These are phyloP conservation scores for Lepus europaeus DNA, from an alignment of 2,113 vertebrate species.

Conservation along the genomic window DNA sequence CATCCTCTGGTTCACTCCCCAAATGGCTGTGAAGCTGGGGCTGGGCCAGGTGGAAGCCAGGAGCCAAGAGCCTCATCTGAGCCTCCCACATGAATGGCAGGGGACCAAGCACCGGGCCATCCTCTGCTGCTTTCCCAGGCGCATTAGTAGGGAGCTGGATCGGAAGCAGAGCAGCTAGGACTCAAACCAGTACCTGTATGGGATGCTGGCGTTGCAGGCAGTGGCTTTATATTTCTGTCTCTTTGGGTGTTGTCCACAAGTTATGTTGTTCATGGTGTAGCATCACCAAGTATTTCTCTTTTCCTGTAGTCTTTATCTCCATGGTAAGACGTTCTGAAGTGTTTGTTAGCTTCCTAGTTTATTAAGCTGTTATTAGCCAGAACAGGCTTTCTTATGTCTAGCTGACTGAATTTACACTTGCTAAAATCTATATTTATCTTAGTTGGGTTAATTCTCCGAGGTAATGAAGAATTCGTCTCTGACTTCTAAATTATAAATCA, in stretches of 20 bases:
- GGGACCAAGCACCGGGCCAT: too few relatives aligned
- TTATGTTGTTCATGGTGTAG: not conserved
- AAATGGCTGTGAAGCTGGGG: too few relatives aligned
- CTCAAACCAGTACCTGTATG: too few relatives aligned
- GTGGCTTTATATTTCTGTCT: too few relatives aligned
- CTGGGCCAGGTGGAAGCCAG: too few relatives aligned
- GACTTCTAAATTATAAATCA: constrained; percentile 35
- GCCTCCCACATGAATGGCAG: too few relatives aligned
- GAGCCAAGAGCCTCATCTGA: too few relatives aligned
- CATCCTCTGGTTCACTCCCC: too few relatives aligned
- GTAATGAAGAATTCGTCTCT: not conserved
- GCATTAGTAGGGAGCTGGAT: too few relatives aligned
- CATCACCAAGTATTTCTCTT: not conserved
- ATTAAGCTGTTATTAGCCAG: not conserved
- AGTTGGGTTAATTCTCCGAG: constrained; percentile 13
- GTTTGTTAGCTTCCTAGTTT: not conserved
- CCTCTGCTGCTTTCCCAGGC: too few relatives aligned
- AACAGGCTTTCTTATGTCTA: not conserved
- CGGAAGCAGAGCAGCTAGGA: too few relatives aligned
- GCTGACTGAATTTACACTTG: not conserved
- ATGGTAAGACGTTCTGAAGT: not conserved
- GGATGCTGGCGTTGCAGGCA: too few relatives aligned
- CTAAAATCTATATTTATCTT: constrained; percentile 47
- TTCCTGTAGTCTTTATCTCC: not conserved
- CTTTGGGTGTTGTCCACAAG: not conserved